Evolutionary conservation across 2,113 vertebrate genomes (phyloP), one percentile per base, ranked within the genome.

Genomic region (Agapornis roseicollis): DNA sequence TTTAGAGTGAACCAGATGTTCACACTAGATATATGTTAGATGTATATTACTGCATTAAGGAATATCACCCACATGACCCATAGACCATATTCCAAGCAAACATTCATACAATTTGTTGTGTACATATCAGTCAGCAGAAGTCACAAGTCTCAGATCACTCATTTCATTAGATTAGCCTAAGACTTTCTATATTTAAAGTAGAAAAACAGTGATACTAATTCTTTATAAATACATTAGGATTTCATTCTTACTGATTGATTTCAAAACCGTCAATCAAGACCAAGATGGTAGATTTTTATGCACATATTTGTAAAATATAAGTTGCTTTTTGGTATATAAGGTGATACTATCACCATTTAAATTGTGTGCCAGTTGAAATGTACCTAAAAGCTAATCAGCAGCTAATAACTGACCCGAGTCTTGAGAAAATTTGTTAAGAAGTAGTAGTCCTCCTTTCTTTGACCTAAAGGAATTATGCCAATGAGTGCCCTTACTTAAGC

Each of bases 251-350:
- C 4, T 46, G 8, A 12, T 13, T 46, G 23, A 37, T 72, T 83
- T 90, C 15, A 72, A 78, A 83, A 58, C 4, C n/a, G 7, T 31
- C 15, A 42, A 16, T 42, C 12, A 18, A 47, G 35, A 52, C 3
- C 8, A 68, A 80, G 86, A 31, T 37, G 3, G 13, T 47, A 25
- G 17, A 11, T 44, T 77, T 77, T 84, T 73, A 41, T 81, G 4
- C 7, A 17, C 2, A 2, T 63, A 41, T 58, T 85, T 91, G 2
- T 85, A 52, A 41, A 69, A 31, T 13, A 41, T 1, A 31, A n/a
- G 9, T 33, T 69, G 13, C 0, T 17, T 3, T 37, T 88, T 29
- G 1, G 3, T 50, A 35, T 41, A 22, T 11, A 61, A 27, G 3
- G 15, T 50, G 24, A 53, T 80, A 28, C 9, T 72, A 11, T 23